A percentile compares a stretch with the other conserved stretches of the same genome.
Evolutionary conservation across 2,888 invertebrate species (phyloP).

Genomic region (Apeira syringaria): DNA sequence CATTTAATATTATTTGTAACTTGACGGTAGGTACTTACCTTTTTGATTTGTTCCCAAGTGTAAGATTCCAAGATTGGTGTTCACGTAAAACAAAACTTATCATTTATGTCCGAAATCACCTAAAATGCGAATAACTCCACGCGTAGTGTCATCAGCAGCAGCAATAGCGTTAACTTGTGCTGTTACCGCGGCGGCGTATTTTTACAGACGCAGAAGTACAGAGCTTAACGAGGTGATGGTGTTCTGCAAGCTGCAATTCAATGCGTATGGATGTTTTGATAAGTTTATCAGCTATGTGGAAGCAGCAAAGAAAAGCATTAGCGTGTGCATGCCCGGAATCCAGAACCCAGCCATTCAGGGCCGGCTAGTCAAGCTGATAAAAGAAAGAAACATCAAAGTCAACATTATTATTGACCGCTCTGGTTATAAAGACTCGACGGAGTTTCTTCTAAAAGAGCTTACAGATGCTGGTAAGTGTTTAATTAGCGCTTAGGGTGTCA

Average conservation of each 20-base stretch:
- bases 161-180: constrained; percentile 69
- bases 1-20: constrained; percentile 3
- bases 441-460: constrained; percentile 68
- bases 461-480: constrained; percentile 69
- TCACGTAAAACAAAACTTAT: constrained; percentile 35
- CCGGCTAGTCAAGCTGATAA: constrained; percentile 60
- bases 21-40: constrained; percentile 39
- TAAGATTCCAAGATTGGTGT: constrained; percentile 62
- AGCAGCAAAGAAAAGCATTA: constrained; percentile 60
- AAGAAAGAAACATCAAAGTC: constrained; percentile 62
- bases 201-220: constrained; percentile 60
- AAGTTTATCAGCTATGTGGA: constrained; percentile 71
- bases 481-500: too few species aligned
- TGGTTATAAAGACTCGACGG: constrained; percentile 60
- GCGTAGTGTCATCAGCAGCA: constrained; percentile 66
- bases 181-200: constrained; percentile 70
- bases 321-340: constrained; percentile 76
- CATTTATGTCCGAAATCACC: constrained; percentile 65
- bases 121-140: constrained; percentile 70
- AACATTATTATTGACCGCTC: constrained; percentile 68
- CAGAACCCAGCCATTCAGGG: constrained; percentile 76
- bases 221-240: constrained; percentile 78
- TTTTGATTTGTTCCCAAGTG: constrained; percentile 52
- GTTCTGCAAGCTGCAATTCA: constrained; percentile 75
- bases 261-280: constrained; percentile 73